Percentiles rank a stretch among this genome's conserved stretches.
phyloP scores from a whole-genome alignment of 2,888 invertebrate species.

The Himalopsyche kuldschensis region DNA sequence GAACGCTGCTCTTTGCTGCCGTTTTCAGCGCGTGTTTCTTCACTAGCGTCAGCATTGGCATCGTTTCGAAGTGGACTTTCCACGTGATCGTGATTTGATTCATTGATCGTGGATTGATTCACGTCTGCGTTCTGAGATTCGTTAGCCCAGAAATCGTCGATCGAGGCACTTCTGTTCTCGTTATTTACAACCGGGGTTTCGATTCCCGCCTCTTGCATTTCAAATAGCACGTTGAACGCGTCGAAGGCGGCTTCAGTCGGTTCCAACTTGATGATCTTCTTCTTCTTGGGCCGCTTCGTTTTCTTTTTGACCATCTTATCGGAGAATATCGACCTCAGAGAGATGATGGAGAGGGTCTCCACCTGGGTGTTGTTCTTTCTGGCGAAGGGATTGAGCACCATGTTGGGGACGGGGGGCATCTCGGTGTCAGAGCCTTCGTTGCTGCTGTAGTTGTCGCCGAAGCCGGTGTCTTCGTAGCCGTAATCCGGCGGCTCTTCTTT shows the following conservation, averaged over 20 bases:
- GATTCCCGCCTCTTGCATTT: neutral
- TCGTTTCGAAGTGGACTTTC: neutral
- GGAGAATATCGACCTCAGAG: conserved; percentile 49
- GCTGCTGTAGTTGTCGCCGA: conserved; percentile 21
- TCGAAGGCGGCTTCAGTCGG: neutral
- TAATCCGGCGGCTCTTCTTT: conserved; percentile 49
- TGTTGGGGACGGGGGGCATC: conserved; percentile 30
- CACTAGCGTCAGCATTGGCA: neutral
- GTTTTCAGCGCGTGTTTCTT: neutral
- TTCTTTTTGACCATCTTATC: conserved; percentile 45
- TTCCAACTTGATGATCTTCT: conserved; percentile 26
- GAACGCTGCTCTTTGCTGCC: neutral
- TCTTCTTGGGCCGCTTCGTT: conserved; percentile 18
- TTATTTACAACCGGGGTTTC: neutral
- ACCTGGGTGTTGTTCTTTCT: conserved; percentile 41
- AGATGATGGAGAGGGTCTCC: conserved; percentile 43
- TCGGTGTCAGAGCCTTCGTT: conserved; percentile 3
- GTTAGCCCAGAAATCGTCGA: neutral
- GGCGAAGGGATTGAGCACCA: conserved; percentile 31
- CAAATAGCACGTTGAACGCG: neutral
- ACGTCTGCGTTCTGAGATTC: neutral
- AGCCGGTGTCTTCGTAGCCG: conserved; percentile 21
- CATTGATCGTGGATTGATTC: neutral
- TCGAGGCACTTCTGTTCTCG: neutral
- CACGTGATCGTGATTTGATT: too few relatives aligned